A percentile compares a stretch with the other conserved stretches of the same genome.
phyloP scores from a whole-genome alignment of 2,888 invertebrate genomes.

The Hypomecis punctinalis region DNA sequence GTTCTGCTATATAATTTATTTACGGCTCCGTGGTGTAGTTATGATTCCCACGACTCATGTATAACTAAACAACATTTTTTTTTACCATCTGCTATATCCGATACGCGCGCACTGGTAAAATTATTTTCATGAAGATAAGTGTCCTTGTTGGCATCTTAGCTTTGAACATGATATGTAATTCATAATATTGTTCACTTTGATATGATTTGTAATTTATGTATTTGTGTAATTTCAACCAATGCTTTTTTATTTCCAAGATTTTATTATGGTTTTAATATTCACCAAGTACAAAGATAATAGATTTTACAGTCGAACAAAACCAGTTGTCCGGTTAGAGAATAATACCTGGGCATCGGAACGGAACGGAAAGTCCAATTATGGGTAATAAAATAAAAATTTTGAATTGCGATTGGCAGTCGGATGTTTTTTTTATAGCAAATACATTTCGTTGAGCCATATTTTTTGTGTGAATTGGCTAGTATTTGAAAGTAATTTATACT shows the following conservation, averaged over 20 bases:
- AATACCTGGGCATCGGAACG: slow-evolving; percentile 46
- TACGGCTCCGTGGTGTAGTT: neutral
- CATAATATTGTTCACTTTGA: no score
- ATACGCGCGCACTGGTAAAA: no score
- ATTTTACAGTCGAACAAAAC: slow-evolving; percentile 10
- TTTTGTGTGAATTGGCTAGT: slow-evolving; percentile 21
- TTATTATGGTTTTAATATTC: no score
- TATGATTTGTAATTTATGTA: no score
- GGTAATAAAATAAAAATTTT: slow-evolving; percentile 52
- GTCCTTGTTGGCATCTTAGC: no score
- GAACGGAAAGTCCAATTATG: slow-evolving; percentile 56
- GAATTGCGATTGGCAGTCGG: slow-evolving; percentile 49
- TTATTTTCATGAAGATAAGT: no score
- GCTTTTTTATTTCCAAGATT: no score
- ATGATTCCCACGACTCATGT: slow-evolving; percentile 9
- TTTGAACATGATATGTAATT: no score
- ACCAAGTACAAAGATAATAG: neutral
- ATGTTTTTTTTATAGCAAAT: slow-evolving; percentile 44
- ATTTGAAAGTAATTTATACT: neutral
- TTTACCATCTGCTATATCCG: neutral
- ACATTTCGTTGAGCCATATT: slow-evolving; percentile 45
- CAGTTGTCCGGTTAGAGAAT: slow-evolving; percentile 30
- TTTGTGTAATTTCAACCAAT: no score
- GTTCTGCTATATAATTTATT: neutral
- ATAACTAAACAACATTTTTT: slow-evolving; percentile 1